Evolutionary conservation across 2,113 vertebrate species (phyloP).

Genomic region (Bufo bufo): DNA sequence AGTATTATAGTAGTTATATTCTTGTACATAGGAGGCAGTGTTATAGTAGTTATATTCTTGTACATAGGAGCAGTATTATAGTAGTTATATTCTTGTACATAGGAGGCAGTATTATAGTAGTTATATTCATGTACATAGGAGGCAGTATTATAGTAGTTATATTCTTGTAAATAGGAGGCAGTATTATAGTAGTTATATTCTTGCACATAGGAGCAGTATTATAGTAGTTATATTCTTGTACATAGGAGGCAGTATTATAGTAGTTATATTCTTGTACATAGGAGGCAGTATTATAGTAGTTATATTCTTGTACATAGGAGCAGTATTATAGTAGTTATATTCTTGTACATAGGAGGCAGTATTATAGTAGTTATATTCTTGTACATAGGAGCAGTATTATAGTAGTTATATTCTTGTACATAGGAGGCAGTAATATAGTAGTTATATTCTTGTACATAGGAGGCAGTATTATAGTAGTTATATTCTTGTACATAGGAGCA

Average conservation of each 20-base stretch:
- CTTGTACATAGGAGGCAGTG: background rate
- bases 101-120: background rate
- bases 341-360: background rate
- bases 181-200: background rate
- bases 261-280: background rate
- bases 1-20: slow-evolving; percentile 3
- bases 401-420: no score
- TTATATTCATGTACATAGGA: background rate
- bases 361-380: background rate
- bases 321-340: background rate
- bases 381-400: background rate
- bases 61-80: background rate
- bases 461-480: background rate
- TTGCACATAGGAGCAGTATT: background rate
- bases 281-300: background rate
- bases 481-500: background rate
- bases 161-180: background rate
- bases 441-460: no score
- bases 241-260: background rate
- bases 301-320: background rate
- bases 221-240: background rate
- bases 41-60: slow-evolving; percentile 3
- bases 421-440: no score
- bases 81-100: background rate
- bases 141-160: background rate